phyloP scores from a whole-genome alignment of 2,888 invertebrate species.

The Perizoma flavofasciatum region DNA sequence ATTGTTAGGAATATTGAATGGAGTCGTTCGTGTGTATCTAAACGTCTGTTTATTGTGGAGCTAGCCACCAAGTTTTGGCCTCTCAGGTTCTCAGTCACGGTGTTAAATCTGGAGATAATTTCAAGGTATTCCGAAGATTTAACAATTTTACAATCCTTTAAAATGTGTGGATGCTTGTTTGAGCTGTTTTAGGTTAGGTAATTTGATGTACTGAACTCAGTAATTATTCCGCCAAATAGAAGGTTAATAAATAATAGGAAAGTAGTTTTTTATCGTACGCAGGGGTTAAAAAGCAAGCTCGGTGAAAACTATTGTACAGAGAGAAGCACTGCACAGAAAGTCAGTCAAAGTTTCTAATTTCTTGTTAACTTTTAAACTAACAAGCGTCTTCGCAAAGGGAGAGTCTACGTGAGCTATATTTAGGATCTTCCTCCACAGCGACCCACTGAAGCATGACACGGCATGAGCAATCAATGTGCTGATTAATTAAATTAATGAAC shows the following conservation, averaged over 20 bases:
- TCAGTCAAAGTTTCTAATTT: no score
- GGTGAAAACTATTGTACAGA: no score
- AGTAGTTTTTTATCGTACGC: no score
- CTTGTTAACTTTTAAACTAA: no score
- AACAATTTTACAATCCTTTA: neutral
- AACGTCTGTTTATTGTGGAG: constrained; percentile 59
- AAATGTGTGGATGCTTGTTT: neutral
- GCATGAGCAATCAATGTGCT: constrained; percentile 62
- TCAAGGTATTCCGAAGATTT: constrained; percentile 38
- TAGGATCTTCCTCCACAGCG: constrained; percentile 58
- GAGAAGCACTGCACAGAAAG: no score
- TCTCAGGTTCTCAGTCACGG: constrained; percentile 52
- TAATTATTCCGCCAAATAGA: no score
- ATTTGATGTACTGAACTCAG: no score
- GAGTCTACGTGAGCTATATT: constrained; percentile 58
- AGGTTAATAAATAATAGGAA: no score
- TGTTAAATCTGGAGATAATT: constrained; percentile 45
- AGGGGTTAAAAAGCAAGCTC: no score
- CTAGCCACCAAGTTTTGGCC: constrained; percentile 54
- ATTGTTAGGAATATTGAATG: constrained; percentile 52
- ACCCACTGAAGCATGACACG: constrained; percentile 67
- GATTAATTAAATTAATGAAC: constrained; percentile 62
- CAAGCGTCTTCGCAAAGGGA: constrained; percentile 9
- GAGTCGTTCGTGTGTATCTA: constrained; percentile 63
- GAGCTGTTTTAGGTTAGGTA: no score